These are phyloP conservation scores for Coranthus polyacanthus DNA, from an alignment of 2,797 vertebrate species.

Conservation along the genomic window DNA sequence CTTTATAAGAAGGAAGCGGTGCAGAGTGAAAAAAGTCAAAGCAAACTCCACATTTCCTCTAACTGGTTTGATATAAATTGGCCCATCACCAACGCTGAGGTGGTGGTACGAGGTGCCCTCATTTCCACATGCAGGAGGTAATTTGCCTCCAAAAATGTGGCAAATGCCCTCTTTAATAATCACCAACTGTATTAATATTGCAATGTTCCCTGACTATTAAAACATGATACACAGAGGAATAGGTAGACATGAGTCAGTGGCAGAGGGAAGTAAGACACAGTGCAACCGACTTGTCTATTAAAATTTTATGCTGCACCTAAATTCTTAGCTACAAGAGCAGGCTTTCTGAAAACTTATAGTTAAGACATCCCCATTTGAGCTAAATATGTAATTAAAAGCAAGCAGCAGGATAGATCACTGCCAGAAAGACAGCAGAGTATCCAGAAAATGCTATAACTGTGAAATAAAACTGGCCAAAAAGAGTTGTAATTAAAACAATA, in stretches of 20 bases:
- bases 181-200: slow-evolving; percentile 38
- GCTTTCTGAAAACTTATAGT: slow-evolving; percentile 34
- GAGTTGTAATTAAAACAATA: slow-evolving; percentile 15
- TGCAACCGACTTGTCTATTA: slow-evolving; percentile 42
- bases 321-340: slow-evolving; percentile 29
- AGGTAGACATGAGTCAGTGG: slow-evolving; percentile 2
- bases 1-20: slow-evolving; percentile 26
- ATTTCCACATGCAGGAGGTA: slow-evolving; percentile 21
- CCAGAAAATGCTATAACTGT: neutral
- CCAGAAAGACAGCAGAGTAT: slow-evolving; percentile 13
- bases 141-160: slow-evolving; percentile 32
- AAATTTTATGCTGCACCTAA: slow-evolving; percentile 52
- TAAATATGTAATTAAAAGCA: slow-evolving; percentile 68
- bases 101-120: slow-evolving; percentile 19
- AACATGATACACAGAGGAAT: slow-evolving; percentile 37
- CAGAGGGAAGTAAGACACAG: slow-evolving; percentile 9
- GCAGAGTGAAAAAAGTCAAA: slow-evolving; percentile 17
- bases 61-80: slow-evolving; percentile 40
- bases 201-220: slow-evolving; percentile 41
- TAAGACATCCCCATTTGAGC: slow-evolving; percentile 29
- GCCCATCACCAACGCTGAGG: slow-evolving; percentile 26
- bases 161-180: slow-evolving; percentile 37
- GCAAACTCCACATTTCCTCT: slow-evolving; percentile 13
- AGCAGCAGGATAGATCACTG: slow-evolving; percentile 26
- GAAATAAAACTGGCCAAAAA: slow-evolving; percentile 12